phyloP scores from a whole-genome alignment of 2,888 invertebrate genomes.

The Apocheima hispidaria region DNA sequence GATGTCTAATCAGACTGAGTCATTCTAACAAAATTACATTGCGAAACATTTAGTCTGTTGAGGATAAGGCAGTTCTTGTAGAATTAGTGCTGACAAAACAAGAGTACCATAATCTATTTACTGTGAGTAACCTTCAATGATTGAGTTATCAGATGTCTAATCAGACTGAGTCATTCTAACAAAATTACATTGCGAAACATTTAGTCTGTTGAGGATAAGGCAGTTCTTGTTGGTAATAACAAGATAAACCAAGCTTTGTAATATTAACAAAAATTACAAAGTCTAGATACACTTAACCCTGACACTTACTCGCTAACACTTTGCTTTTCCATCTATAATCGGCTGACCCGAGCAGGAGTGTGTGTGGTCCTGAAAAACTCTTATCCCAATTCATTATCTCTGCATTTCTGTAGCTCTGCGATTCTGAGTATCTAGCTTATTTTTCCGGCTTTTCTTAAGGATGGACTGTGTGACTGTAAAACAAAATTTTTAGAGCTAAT shows the following conservation, averaged over 20 bases:
- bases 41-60: not conserved
- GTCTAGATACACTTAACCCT: too few relatives aligned
- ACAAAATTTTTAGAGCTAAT: too few relatives aligned
- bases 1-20: conserved; percentile 10
- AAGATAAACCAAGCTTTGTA: not conserved
- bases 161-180: conserved; percentile 13
- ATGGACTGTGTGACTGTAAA: too few relatives aligned
- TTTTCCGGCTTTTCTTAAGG: too few relatives aligned
- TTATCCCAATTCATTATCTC: too few relatives aligned
- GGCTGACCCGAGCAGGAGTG: too few relatives aligned
- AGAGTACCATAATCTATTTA: not conserved
- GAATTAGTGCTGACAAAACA: conserved; percentile 12
- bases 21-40: conserved; percentile 6
- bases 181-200: conserved; percentile 4
- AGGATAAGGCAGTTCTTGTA: not conserved
- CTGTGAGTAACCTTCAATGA: conserved; percentile 17
- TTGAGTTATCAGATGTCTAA: conserved; percentile 18
- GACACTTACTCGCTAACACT: too few relatives aligned
- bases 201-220: not conserved
- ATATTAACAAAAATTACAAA: not conserved
- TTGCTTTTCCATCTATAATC: too few relatives aligned
- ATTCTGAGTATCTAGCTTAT: too few relatives aligned
- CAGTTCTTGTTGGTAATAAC: not conserved
- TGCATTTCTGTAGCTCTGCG: too few relatives aligned
- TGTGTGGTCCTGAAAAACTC: too few relatives aligned